Base-by-base conservation (phyloP, 2,888 invertebrate species). In the Hypolimnas misippus region DNA sequence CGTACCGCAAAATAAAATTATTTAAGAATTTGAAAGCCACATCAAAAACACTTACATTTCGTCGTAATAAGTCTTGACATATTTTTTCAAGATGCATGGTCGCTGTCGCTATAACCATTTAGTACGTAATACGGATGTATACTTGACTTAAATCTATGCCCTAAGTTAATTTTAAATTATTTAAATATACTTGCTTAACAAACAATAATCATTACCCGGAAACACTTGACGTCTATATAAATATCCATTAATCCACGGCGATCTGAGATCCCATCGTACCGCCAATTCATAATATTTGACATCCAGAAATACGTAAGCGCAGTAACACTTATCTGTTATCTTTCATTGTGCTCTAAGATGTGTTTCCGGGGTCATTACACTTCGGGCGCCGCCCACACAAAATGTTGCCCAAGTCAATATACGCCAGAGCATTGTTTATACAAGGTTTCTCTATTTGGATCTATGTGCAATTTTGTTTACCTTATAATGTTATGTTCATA, bases 301-400 rank as follows among this genome's bases (percentile, higher is more conserved):
- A 59, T 59, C 59, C 35, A 29, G 46, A 53, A 54, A 49, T 49
- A 7, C 35, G 59, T 59, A 59, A 59, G 53, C 59, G 25, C 35
- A 35, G 35, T 56, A 62, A 51, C 56, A 65, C 57, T 67, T 58
- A 62, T 67, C 59, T 56, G 60, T 42, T 57, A 61, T 64, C 49
- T 50, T 53, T 46, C 38, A 56, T 52, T 64, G 53, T 64, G 33
- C 49, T 50, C 40, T 49, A 49, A 65, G 76, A 79, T 77, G 79
- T 74, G 78, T 82, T 79, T 74, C 74, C 81, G 80, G 78, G 86
- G 86, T 83, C 84, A 73, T 77, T 79, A 76, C 77, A 79, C 84
- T 70, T 60, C 71, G 25, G 72, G 57, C 51, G 63, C 73, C 84
- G 78, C 89, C 88, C 84, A 87, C 89, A 75, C 79, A 71, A 73